Conservation (phyloP, 2,888 invertebrate species). For the Agrotis puta region DNA sequence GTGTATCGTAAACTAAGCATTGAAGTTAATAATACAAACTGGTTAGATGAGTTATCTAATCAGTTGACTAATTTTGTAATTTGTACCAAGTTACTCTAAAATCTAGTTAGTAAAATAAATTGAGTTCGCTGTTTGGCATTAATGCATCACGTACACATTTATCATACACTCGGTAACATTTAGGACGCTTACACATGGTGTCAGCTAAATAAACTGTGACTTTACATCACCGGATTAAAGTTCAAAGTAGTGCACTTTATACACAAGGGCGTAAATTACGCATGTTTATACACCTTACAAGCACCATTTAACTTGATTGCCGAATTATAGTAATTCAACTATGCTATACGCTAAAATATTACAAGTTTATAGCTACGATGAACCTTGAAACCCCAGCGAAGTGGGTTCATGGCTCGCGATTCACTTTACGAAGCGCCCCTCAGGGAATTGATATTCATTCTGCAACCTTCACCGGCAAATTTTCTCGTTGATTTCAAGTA, state of each 20-base stretch:
- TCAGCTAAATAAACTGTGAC: too few relatives aligned
- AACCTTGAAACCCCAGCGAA: constrained; percentile 55
- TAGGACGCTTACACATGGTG: background rate
- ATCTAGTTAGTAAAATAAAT: constrained; percentile 18
- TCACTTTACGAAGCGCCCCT: constrained; percentile 57
- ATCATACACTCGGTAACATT: background rate
- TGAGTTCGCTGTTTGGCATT: background rate
- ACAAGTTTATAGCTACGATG: constrained; percentile 50
- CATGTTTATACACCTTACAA: background rate
- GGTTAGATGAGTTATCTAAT: constrained; percentile 1
- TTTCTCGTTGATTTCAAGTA: constrained; percentile 52
- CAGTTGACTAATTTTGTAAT: constrained; percentile 1
- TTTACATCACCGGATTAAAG: too few relatives aligned
- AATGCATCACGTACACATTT: background rate
- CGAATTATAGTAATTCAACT: constrained; percentile 19
- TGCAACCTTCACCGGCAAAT: constrained; percentile 57
- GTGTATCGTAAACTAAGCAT: constrained; percentile 1
- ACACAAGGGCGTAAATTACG: background rate
- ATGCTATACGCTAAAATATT: constrained; percentile 41
- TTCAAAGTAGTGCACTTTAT: too few relatives aligned
- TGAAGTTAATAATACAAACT: background rate
- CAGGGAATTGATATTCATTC: constrained; percentile 65
- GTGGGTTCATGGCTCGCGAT: constrained; percentile 55
- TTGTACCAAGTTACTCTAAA: background rate
- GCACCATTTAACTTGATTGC: constrained; percentile 22